Evolutionary conservation across 2,113 vertebrate species (phyloP).

Genomic region (Haplochromis vanheusdeni): DNA sequence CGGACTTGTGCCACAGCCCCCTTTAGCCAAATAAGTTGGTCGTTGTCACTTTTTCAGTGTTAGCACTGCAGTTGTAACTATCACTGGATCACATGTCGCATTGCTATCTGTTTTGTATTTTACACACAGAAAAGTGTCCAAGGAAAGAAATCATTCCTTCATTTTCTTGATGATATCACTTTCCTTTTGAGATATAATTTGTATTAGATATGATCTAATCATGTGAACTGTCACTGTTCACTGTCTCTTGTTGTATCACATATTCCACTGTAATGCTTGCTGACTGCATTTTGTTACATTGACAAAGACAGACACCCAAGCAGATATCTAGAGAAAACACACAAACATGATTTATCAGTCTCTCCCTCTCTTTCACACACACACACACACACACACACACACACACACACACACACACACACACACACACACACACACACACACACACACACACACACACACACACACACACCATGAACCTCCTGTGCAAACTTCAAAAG

Average conservation of each 20-base stretch:
- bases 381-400: not conserved
- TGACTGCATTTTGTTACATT: conserved; percentile 2
- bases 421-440: not conserved
- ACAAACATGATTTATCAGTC: not conserved
- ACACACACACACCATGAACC: conserved; percentile 14
- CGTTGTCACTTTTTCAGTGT: not conserved
- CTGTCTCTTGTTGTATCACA: not conserved
- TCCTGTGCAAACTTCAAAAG: conserved; percentile 63
- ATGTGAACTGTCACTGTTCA: not conserved
- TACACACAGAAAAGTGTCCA: not conserved
- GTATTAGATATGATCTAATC: not conserved
- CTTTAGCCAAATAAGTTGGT: not conserved
- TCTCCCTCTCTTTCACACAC: not conserved
- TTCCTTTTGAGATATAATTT: not conserved
- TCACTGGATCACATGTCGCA: not conserved
- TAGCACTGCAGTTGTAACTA: not conserved
- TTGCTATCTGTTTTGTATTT: not conserved
- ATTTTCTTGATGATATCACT: not conserved
- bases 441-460: not conserved
- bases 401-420: not conserved
- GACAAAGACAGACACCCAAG: conserved; percentile 25
- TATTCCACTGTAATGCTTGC: not conserved
- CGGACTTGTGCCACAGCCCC: not conserved
- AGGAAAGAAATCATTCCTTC: not conserved
- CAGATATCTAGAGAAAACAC: conserved; percentile 27